A percentile compares a stretch with the other conserved stretches of the same genome.
phyloP scores from a whole-genome alignment of 2,113 vertebrate genomes.

The Corythornis vintsioides region DNA sequence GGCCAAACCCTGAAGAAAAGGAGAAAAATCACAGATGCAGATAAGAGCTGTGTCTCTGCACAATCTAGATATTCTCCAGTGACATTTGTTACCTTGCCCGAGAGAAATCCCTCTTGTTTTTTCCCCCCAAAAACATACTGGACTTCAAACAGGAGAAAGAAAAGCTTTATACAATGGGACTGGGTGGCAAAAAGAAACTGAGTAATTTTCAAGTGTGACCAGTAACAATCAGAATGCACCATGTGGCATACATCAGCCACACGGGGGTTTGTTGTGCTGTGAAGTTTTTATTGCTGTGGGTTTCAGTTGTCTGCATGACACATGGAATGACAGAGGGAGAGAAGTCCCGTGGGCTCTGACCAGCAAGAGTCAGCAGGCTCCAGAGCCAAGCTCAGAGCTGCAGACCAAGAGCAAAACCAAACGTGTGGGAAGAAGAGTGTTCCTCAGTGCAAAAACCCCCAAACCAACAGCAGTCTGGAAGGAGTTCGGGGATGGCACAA shows the following conservation, averaged over 20 bases:
- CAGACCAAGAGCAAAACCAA: slow-evolving; percentile 6
- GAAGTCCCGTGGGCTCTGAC: slow-evolving; percentile 34
- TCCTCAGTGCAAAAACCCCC: neutral
- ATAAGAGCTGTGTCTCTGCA: neutral
- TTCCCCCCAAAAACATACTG: neutral
- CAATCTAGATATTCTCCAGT: neutral
- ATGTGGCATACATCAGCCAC: slow-evolving; percentile 50
- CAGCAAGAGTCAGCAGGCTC: neutral
- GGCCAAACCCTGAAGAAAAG: neutral
- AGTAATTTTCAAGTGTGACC: slow-evolving; percentile 48
- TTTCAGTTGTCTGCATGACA: slow-evolving; percentile 32
- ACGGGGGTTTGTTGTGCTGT: slow-evolving; percentile 14
- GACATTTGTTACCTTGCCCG: neutral
- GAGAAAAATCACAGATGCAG: neutral
- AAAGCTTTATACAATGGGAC: neutral
- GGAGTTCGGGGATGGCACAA: slow-evolving; percentile 29
- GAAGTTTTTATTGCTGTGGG: slow-evolving; percentile 38
- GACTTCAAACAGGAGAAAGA: slow-evolving; percentile 3
- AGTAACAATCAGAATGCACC: slow-evolving; percentile 25
- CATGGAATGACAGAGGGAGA: slow-evolving; percentile 46
- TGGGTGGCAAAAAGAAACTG: slow-evolving; percentile 35
- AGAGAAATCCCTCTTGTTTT: neutral
- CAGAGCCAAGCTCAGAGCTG: neutral
- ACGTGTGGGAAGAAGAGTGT: neutral
- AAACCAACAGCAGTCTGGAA: neutral